Evolutionary conservation across 2,113 vertebrate species (phyloP).

Genomic region (Apeltes quadracus): DNA sequence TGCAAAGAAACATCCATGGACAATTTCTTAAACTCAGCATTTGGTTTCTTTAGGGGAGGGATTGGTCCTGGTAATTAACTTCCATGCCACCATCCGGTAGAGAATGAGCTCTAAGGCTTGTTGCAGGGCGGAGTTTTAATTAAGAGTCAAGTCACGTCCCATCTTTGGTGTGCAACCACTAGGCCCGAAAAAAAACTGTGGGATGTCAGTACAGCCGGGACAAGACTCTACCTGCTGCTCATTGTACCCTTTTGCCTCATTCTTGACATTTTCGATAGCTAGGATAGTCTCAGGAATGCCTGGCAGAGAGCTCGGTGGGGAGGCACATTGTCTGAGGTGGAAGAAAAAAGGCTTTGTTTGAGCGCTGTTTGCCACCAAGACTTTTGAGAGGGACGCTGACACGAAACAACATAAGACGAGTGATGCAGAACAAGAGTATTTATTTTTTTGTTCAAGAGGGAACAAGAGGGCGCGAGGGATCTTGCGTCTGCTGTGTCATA

Average conservation of each 20-base stretch:
- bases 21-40: conserved; percentile 30
- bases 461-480: conserved; percentile 49
- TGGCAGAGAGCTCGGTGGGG: conserved; percentile 69
- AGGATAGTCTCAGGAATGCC: conserved; percentile 80
- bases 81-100: conserved; percentile 48
- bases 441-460: conserved; percentile 58
- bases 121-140: conserved; percentile 64
- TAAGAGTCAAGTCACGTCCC: conserved; percentile 62
- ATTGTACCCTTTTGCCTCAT: conserved; percentile 74
- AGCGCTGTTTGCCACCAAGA: conserved; percentile 38
- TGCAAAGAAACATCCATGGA: conserved; percentile 14
- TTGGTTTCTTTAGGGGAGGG: conserved; percentile 24
- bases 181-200: conserved; percentile 47
- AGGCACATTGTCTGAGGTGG: conserved; percentile 69
- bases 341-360: conserved; percentile 75
- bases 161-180: conserved; percentile 52
- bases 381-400: conserved; percentile 36
- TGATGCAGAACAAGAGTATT: conserved; percentile 38
- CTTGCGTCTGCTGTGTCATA: conserved; percentile 59
- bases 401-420: conserved; percentile 47
- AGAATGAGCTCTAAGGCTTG: conserved; percentile 51
- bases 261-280: conserved; percentile 81
- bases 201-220: conserved; percentile 65
- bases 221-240: conserved; percentile 82
- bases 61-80: conserved; percentile 44